Percentiles rank a stretch among this genome's conserved stretches.
These are phyloP conservation scores for Acromyrmex echinatior DNA, from an alignment of 1,140 invertebrate genomes.

Conservation along the genomic window DNA sequence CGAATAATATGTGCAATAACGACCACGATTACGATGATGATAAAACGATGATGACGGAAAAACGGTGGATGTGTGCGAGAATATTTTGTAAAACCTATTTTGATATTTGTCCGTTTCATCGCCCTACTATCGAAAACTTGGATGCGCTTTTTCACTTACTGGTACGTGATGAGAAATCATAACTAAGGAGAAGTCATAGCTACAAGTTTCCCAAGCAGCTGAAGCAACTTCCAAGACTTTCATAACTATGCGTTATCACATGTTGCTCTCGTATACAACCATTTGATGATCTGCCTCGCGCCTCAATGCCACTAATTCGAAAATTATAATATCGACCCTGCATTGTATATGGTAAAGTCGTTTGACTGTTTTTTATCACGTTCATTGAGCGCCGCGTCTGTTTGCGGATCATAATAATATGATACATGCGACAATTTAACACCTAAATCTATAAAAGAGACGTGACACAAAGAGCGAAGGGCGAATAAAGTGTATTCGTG, in stretches of 20 bases:
- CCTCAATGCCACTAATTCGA: conserved; percentile 38
- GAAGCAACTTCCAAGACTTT: conserved; percentile 11
- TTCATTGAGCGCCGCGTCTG: background rate
- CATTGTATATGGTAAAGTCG: background rate
- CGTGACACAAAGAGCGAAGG: too few species aligned
- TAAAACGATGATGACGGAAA: background rate
- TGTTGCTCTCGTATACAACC: conserved; percentile 9
- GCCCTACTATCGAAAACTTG: conserved; percentile 57
- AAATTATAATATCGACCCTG: conserved; percentile 32
- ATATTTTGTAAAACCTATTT: conserved; percentile 53
- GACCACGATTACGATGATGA: background rate
- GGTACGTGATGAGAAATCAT: conserved; percentile 72
- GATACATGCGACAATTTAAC: background rate
- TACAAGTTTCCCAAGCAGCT: conserved; percentile 7
- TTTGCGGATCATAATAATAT: background rate
- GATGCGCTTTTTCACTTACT: conserved; percentile 70
- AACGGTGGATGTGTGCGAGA: background rate
- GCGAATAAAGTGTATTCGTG: background rate
- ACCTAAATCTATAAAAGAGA: conserved; percentile 9
- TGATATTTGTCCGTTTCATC: conserved; percentile 50
- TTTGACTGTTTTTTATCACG: conserved; percentile 10
- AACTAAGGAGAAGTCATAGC: conserved; percentile 26
- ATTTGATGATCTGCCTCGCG: conserved; percentile 9
- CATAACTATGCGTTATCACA: conserved; percentile 43
- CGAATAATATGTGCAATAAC: background rate